These are phyloP conservation scores for Crambe crambe DNA, from an alignment of 37 sponge, comb jelly and placozoan genomes.

Conservation along the genomic window DNA sequence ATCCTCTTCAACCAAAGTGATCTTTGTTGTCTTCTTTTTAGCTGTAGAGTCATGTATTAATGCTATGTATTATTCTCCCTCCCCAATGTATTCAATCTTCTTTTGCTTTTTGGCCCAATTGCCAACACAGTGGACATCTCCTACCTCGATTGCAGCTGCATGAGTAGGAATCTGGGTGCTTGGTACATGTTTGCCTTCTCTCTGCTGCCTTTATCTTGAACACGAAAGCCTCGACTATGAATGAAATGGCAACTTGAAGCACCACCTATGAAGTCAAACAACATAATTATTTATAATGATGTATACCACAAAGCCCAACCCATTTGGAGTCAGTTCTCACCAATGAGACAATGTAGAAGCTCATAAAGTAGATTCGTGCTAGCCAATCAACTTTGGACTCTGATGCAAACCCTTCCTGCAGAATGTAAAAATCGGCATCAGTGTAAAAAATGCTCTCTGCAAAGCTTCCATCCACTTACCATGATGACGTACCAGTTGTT, in stretches of 20 bases:
- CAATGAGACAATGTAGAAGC: conserved; percentile 51
- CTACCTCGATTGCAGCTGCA: conserved; percentile 4
- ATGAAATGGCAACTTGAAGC: conserved; percentile 65
- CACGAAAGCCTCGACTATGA: conserved; percentile 84
- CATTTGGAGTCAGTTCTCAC: no score
- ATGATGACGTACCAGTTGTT: conserved; percentile 91
- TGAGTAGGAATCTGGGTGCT: not conserved
- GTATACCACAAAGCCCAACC: no score
- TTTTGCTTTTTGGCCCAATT: no score
- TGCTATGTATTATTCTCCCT: no score
- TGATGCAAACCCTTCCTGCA: conserved; percentile 71
- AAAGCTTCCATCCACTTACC: conserved; percentile 62
- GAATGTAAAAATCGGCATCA: no score
- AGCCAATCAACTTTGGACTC: conserved; percentile 12
- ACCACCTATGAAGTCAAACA: conserved; percentile 32
- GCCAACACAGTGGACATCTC: not conserved
- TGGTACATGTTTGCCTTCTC: not conserved
- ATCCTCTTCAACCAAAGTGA: conserved; percentile 15
- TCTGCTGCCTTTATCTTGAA: conserved; percentile 14
- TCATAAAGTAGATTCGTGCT: conserved; percentile 67
- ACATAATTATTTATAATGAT: not conserved
- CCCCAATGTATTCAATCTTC: no score
- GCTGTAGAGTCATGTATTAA: not conserved
- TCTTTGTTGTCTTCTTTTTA: conserved; percentile 4
- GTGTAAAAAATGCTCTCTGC: no score